Conservation (phyloP, 2,888 invertebrate genomes). For the Malthinus seriepunctatus region DNA sequence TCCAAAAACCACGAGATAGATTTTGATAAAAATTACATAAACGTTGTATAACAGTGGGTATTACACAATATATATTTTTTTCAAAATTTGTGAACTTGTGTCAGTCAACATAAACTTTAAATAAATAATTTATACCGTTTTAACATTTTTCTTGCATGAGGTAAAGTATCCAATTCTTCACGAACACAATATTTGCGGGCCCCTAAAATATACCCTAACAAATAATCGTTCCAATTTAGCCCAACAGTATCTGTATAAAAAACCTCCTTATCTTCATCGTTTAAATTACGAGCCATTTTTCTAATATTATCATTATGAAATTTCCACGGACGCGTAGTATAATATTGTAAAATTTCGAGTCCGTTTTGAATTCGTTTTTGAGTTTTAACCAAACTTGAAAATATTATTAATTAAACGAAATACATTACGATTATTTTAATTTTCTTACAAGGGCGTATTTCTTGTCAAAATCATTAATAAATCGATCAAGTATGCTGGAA, state of each 20-base stretch:
- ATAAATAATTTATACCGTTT: constrained; percentile 57
- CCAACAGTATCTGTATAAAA: constrained; percentile 63
- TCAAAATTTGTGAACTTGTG: too few species aligned
- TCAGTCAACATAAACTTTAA: too few species aligned
- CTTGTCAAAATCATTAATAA: constrained; percentile 66
- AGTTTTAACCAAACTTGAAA: constrained; percentile 64
- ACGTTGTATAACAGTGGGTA: too few species aligned
- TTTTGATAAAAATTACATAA: too few species aligned
- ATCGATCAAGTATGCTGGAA: constrained; percentile 81
- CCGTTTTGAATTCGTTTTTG: constrained; percentile 67
- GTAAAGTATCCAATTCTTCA: constrained; percentile 77
- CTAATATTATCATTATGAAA: constrained; percentile 68
- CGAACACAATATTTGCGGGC: constrained; percentile 83
- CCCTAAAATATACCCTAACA: constrained; percentile 76
- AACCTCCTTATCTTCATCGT: constrained; percentile 59
- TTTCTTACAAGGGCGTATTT: constrained; percentile 77
- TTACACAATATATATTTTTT: too few species aligned
- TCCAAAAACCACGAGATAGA: too few species aligned
- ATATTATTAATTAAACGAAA: background rate
- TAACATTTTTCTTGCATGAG: constrained; percentile 68
- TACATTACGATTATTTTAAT: too few species aligned
- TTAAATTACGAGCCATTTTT: constrained; percentile 59
- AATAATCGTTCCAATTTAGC: constrained; percentile 66
- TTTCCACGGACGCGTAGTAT: constrained; percentile 81
- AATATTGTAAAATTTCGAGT: constrained; percentile 72